Conservation (phyloP, 2,113 vertebrate genomes). For the Rhinichthys klamathensis region DNA sequence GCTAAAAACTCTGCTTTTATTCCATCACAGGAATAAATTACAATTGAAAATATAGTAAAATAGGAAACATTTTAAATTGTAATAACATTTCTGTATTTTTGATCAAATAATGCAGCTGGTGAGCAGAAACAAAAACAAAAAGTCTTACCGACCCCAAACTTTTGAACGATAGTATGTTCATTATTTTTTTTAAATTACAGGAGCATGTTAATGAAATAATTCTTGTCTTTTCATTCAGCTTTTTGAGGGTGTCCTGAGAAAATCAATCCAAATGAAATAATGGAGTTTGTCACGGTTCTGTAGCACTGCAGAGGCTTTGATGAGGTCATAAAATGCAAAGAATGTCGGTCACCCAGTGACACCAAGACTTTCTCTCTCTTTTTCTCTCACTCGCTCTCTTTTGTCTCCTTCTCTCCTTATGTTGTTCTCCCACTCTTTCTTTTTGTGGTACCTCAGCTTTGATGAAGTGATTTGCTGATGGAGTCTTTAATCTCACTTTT, state of each 20-base stretch:
- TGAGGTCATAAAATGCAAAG: conserved; percentile 32
- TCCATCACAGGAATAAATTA: neutral
- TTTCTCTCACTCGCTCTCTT: conserved; percentile 18
- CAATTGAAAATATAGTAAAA: neutral
- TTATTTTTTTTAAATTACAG: neutral
- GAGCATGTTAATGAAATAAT: neutral
- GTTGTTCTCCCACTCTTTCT: conserved; percentile 16
- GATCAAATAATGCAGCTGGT: neutral
- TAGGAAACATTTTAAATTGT: neutral
- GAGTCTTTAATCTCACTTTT: neutral
- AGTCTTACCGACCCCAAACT: too few species aligned
- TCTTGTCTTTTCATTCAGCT: neutral
- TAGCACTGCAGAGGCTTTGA: conserved; percentile 10
- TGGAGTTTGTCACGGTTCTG: conserved; percentile 23
- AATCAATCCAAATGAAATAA: conserved; percentile 15
- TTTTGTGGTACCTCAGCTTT: conserved; percentile 25
- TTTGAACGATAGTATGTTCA: neutral
- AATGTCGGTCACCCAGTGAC: conserved; percentile 23
- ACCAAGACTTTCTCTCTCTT: neutral
- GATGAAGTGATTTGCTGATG: conserved; percentile 24
- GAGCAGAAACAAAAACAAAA: neutral
- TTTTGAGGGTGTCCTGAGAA: conserved; percentile 26
- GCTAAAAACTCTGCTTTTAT: neutral
- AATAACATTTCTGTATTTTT: neutral
- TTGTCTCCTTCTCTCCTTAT: conserved; percentile 28